These are phyloP conservation scores for Zaprionus capensis DNA, from an alignment of 1,140 invertebrate species.

Conservation along the genomic window DNA sequence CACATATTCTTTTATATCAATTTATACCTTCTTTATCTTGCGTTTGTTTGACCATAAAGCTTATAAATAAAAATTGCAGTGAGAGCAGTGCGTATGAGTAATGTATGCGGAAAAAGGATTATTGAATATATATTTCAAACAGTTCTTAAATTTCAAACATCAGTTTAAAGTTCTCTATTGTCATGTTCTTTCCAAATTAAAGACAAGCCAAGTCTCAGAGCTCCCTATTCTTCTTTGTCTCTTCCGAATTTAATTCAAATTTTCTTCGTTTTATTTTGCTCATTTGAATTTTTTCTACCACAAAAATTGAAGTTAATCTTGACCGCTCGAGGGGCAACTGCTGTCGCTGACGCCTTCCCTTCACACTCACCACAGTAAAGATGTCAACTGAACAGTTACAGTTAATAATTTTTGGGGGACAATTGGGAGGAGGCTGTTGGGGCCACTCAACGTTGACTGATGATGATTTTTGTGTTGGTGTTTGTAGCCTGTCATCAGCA, in stretches of 20 bases:
- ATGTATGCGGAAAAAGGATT: not conserved
- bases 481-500: slow-evolving; percentile 50
- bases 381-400: slow-evolving; percentile 36
- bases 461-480: slow-evolving; percentile 46
- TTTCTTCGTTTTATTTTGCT: slow-evolving; percentile 1
- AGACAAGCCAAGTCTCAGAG: not conserved
- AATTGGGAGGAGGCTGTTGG: not conserved
- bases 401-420: slow-evolving; percentile 37
- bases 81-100: not conserved
- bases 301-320: slow-evolving; percentile 24
- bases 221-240: not conserved
- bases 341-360: slow-evolving; percentile 1
- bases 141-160: not conserved
- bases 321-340: slow-evolving; percentile 18
- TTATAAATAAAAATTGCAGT: slow-evolving; percentile 5
- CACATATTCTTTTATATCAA: not conserved
- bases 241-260: not conserved
- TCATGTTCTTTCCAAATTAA: not conserved
- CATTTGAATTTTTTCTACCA: slow-evolving; percentile 1
- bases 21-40: not conserved
- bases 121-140: too few relatives aligned
- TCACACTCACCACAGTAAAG: not conserved
- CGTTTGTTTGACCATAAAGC: not conserved
- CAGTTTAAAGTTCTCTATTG: not conserved
- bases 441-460: slow-evolving; percentile 49